phyloP scores from a whole-genome alignment of 2,888 invertebrate genomes.

The Oscheius sp. region DNA sequence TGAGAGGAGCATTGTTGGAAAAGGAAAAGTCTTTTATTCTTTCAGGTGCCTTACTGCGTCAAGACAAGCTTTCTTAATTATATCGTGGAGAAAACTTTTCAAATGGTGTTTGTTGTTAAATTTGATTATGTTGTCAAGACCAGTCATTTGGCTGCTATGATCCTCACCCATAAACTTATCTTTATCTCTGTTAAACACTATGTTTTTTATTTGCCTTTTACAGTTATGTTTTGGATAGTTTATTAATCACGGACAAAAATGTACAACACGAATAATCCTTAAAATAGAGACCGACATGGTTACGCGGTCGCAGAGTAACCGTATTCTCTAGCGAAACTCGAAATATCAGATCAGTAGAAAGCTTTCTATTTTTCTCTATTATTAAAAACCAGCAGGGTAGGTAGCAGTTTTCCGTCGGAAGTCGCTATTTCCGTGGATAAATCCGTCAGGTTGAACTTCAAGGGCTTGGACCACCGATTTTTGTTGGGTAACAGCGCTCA shows the following conservation, averaged over 20 bases:
- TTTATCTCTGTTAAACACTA: too few relatives aligned
- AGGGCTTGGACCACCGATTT: slow-evolving; percentile 66
- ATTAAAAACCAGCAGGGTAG: slow-evolving; percentile 66
- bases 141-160: too few relatives aligned
- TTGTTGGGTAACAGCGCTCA: slow-evolving; percentile 57
- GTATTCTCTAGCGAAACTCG: slow-evolving; percentile 28
- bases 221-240: slow-evolving; percentile 6
- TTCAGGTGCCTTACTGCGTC: too few relatives aligned
- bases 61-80: too few relatives aligned
- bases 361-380: slow-evolving; percentile 1
- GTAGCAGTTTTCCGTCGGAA: slow-evolving; percentile 65
- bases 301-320: slow-evolving; percentile 8
- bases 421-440: slow-evolving; percentile 68
- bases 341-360: slow-evolving; percentile 23
- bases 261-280: slow-evolving; percentile 26
- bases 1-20: too few relatives aligned
- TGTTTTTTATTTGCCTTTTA: too few relatives aligned
- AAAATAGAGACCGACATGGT: neutral
- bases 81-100: too few relatives aligned
- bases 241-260: slow-evolving; percentile 22
- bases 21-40: too few relatives aligned
- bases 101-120: too few relatives aligned
- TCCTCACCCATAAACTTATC: too few relatives aligned
- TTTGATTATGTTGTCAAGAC: too few relatives aligned
- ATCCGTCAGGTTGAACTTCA: slow-evolving; percentile 49